Evolutionary conservation across 2,113 vertebrate genomes (phyloP).

Genomic region (Sorex fumeus): DNA sequence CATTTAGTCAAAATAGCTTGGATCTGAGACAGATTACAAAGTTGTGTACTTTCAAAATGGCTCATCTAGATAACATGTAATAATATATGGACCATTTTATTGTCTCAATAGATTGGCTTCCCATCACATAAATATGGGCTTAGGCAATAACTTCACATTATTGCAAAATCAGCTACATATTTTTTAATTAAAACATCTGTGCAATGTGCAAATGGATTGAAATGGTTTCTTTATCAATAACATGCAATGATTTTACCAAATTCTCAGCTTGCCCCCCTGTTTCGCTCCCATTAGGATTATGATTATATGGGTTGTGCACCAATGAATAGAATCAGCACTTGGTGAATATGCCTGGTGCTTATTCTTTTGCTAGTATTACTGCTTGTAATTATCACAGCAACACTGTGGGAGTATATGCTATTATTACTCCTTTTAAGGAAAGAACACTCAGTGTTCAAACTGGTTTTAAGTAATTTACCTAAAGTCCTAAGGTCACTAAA

Average conservation of each 20-base stretch:
- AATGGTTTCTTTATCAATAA: constrained; percentile 76
- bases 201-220: constrained; percentile 46
- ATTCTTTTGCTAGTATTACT: background rate
- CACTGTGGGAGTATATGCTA: background rate
- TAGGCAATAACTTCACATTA: constrained; percentile 55
- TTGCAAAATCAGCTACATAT: constrained; percentile 66
- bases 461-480: background rate
- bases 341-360: background rate
- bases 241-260: constrained; percentile 56
- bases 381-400: background rate
- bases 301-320: background rate
- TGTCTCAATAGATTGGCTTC: constrained; percentile 68
- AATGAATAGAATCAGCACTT: background rate
- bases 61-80: constrained; percentile 59
- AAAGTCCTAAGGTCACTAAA: constrained; percentile 23
- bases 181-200: constrained; percentile 78
- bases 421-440: constrained; percentile 16
- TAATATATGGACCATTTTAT: constrained; percentile 78
- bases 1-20: constrained; percentile 72
- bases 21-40: constrained; percentile 71
- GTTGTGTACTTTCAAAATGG: constrained; percentile 63
- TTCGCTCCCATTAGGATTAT: background rate
- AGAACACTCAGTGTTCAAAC: background rate
- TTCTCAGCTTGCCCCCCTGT: background rate
- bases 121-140: constrained; percentile 42